Evolutionary conservation across 2,888 invertebrate genomes (phyloP), one percentile per base, ranked within the genome.

Genomic region (Cyrtodaria siliqua): DNA sequence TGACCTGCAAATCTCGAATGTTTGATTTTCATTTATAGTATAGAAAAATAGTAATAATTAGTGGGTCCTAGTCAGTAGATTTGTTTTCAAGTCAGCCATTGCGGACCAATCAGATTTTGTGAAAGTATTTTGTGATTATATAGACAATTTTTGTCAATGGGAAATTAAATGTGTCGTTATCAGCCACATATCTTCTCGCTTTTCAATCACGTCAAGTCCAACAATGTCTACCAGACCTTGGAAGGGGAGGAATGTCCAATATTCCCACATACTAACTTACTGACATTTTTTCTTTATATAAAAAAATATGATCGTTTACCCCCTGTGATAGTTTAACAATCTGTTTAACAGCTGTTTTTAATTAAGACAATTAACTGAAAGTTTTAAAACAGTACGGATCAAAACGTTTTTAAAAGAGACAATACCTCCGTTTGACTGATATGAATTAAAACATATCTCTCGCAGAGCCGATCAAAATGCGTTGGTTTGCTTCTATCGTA

Each of bases 271-370:
- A 59, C 63, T 53, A 53, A 50, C 57, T 29, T 26, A 27, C 52
- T 62, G 62, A 68, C 63, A 74, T 68, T 61, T 53, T 62, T 62
- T 50, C 55, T 53, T 64, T 64, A n/a, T n/a, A n/a, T n/a, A n/a
- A n/a, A n/a, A n/a, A 12, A 18, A 55, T 64, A 16, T 40, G 9
- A 52, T 20, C 60, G 16, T 52, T 68, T 74, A 74, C 74, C 74
- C 74, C 74, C 74, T 63, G 6, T 63, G 74, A 69, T 63, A 63
- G 74, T 64, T 74, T 63, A 64, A 59, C 74, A 74, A 74, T 74
- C 59, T 68, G 63, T n/a, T 74, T 68, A 74, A 69, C 74, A 59
- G 68, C 24, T 53, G 63, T 63, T 59, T 69, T 74, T 69, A 74
- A 74, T 74, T 69, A 74, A 74, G 68, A 74, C 68, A 74, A 69